Conservation (phyloP, 2,113 vertebrate genomes). For the Bubo blakistoni region DNA sequence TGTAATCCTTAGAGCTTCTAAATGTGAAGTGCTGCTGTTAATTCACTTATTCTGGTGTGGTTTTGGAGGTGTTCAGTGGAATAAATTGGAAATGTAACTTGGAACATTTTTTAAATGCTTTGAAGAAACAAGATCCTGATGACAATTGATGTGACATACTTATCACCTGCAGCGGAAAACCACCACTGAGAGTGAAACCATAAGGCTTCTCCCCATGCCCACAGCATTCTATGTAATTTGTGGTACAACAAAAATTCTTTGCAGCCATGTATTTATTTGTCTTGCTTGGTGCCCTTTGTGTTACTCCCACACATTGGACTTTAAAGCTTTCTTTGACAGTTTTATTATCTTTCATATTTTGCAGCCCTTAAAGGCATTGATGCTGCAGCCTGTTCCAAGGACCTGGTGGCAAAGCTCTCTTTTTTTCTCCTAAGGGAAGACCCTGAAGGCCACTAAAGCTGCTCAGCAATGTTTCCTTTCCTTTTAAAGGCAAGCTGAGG, state of each 20-base stretch:
- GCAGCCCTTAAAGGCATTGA: neutral
- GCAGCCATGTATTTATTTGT: neutral
- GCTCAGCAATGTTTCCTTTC: neutral
- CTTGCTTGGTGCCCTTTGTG: neutral
- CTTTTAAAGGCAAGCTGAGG: neutral
- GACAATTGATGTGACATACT: neutral
- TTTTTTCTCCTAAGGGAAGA: neutral
- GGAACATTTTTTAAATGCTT: neutral
- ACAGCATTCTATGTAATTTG: neutral
- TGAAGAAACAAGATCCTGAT: neutral
- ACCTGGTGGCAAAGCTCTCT: neutral
- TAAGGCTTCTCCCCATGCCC: neutral
- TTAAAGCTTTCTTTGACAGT: conserved; percentile 41
- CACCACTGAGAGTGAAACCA: neutral
- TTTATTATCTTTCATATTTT: neutral
- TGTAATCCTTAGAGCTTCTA: neutral
- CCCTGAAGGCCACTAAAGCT: neutral
- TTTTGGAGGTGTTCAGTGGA: neutral
- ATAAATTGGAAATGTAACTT: neutral
- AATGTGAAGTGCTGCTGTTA: neutral
- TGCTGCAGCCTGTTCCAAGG: neutral
- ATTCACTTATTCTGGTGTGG: neutral
- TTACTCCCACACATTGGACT: conserved; percentile 14
- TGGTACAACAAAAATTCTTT: neutral
- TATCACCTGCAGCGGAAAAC: neutral